Evolutionary conservation across 2,888 invertebrate genomes (phyloP).

Genomic region (Machimus rusticus): DNA sequence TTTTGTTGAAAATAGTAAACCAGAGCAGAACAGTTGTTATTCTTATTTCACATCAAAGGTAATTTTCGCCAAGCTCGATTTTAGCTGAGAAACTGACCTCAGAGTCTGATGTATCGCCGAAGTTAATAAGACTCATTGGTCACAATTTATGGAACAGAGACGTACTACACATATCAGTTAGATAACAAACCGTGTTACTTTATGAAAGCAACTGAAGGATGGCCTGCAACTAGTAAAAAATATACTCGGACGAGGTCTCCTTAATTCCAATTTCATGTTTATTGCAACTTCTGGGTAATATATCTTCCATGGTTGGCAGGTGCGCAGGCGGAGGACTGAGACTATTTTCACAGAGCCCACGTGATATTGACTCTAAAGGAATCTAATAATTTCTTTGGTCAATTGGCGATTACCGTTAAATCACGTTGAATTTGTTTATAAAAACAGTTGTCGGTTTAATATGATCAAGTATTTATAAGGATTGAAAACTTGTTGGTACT

Average conservation of each 20-base stretch:
- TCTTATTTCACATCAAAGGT: not conserved
- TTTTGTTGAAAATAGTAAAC: not conserved
- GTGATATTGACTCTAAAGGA: not conserved
- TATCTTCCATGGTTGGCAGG: slow-evolving; percentile 9
- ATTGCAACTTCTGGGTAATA: slow-evolving; percentile 1
- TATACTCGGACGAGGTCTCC: not conserved
- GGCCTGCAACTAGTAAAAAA: not conserved
- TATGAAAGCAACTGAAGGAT: not conserved
- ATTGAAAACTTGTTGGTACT: not conserved
- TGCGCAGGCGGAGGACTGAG: slow-evolving; percentile 4
- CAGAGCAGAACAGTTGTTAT: not conserved
- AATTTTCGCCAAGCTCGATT: not conserved
- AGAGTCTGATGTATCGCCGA: not conserved
- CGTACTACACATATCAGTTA: not conserved
- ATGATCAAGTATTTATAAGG: not conserved
- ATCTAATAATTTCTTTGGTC: not conserved
- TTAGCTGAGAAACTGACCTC: not conserved
- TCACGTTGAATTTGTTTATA: not conserved
- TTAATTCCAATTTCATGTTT: slow-evolving; percentile 31
- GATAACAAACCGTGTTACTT: not conserved
- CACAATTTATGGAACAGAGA: slow-evolving; percentile 5
- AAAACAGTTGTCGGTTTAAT: not conserved
- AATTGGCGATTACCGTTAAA: not conserved
- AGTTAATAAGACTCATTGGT: slow-evolving; percentile 27
- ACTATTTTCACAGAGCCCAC: not conserved